A percentile compares a stretch with the other conserved stretches of the same genome.
These are phyloP conservation scores for Habroteleia sp. DNA, from an alignment of 2,888 invertebrate genomes.

Conservation along the genomic window DNA sequence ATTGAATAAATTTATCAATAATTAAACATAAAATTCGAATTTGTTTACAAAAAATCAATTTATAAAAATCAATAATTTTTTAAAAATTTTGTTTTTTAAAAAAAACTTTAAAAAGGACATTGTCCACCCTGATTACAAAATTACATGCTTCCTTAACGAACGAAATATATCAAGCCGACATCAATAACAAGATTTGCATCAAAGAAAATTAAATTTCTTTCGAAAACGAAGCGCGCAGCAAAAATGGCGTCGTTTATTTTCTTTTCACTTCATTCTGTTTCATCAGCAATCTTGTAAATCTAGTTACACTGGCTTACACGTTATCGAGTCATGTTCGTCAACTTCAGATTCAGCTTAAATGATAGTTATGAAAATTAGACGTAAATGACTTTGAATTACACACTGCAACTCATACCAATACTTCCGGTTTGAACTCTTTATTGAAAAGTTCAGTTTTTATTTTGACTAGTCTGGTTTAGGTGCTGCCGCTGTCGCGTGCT, in stretches of 20 bases:
- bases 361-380: conserved; percentile 50
- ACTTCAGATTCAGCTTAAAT: conserved; percentile 36
- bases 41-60: too few relatives aligned
- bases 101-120: too few relatives aligned
- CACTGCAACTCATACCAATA: conserved; percentile 27
- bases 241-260: conserved; percentile 11
- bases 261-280: conserved; percentile 33
- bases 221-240: too few relatives aligned
- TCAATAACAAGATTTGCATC: too few relatives aligned
- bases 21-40: too few relatives aligned
- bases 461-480: conserved; percentile 38
- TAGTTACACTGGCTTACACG: conserved; percentile 40
- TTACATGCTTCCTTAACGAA: too few relatives aligned
- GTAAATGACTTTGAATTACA: conserved; percentile 40
- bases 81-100: too few relatives aligned
- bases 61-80: too few relatives aligned
- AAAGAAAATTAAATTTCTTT: too few relatives aligned
- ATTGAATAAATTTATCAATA: too few relatives aligned
- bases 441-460: conserved; percentile 54
- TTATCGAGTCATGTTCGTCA: conserved; percentile 47
- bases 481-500: conserved; percentile 32
- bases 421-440: conserved; percentile 40
- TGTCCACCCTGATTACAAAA: too few relatives aligned
- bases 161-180: too few relatives aligned
- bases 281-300: conserved; percentile 45